These are phyloP conservation scores for Rhynchonycteris naso DNA, from an alignment of 2,797 vertebrate species.

Conservation along the genomic window DNA sequence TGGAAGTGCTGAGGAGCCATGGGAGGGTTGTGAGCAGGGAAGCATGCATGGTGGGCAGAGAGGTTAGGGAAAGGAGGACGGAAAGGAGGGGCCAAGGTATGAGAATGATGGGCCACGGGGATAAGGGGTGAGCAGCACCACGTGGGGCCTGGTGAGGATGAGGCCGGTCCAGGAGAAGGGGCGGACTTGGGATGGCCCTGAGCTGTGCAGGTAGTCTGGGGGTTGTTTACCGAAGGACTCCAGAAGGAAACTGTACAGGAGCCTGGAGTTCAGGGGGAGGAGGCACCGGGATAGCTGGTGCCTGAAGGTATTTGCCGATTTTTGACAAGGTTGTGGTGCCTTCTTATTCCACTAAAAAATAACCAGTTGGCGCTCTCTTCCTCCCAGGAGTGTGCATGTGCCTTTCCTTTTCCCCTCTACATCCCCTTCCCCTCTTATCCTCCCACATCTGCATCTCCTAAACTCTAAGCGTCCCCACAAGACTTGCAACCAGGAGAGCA, in stretches of 20 bases:
- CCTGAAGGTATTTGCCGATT: too few relatives aligned
- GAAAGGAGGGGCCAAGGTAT: background rate
- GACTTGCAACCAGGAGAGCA: too few relatives aligned
- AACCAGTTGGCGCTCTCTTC: background rate
- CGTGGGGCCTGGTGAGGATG: background rate
- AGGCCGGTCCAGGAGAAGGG: background rate
- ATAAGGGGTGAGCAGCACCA: fast-evolving
- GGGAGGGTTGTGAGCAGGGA: background rate
- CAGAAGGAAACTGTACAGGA: background rate
- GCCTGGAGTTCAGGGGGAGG: background rate
- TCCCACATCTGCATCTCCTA: too few relatives aligned
- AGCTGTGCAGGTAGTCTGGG: background rate
- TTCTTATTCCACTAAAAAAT: background rate
- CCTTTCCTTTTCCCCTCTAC: too few relatives aligned
- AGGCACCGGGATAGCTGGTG: fast-evolving
- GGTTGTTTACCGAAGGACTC: background rate
- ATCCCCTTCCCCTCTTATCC: too few relatives aligned
- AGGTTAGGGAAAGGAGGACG: background rate
- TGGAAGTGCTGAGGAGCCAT: background rate
- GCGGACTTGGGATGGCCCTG: background rate
- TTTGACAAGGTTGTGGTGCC: background rate
- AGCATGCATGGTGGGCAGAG: background rate
- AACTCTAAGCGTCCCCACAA: too few relatives aligned
- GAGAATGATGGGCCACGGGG: fast-evolving
- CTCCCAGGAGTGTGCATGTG: too few relatives aligned